These are phyloP conservation scores for Ptychadena robeensis DNA, from an alignment of 2,797 vertebrate genomes.

Conservation along the genomic window DNA sequence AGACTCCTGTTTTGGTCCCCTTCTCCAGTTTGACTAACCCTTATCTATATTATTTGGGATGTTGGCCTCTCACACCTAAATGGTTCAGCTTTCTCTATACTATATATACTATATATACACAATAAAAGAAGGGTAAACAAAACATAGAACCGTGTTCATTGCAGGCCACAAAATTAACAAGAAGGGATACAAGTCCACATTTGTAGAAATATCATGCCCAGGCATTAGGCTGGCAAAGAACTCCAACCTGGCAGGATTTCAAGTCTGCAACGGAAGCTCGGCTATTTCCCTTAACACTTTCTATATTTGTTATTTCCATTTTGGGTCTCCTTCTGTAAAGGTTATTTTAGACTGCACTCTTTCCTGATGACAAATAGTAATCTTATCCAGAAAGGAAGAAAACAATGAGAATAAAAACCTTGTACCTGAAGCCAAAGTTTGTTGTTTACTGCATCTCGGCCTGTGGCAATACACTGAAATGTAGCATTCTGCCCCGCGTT, in stretches of 20 bases:
- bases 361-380: not conserved
- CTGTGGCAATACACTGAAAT: slow-evolving; percentile 96
- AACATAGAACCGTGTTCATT: not conserved
- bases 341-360: not conserved
- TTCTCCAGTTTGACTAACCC: too few relatives aligned
- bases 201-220: too few relatives aligned
- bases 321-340: not conserved
- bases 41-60: too few relatives aligned
- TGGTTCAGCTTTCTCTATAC: too few relatives aligned
- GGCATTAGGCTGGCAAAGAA: not conserved
- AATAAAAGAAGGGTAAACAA: too few relatives aligned
- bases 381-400: not conserved
- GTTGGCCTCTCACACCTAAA: too few relatives aligned
- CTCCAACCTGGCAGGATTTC: not conserved
- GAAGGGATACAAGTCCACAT: not conserved
- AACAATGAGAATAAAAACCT: not conserved
- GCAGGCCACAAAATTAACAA: not conserved
- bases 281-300: not conserved
- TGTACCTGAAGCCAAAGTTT: slow-evolving; percentile 98
- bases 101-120: too few relatives aligned
- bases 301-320: not conserved
- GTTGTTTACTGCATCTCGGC: slow-evolving; percentile 90
- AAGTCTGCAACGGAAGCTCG: not conserved
- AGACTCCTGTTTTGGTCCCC: too few relatives aligned
- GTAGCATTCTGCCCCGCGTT: slow-evolving; percentile 97